phyloP scores from a whole-genome alignment of 2,113 vertebrate genomes.

The Petroica traversi region DNA sequence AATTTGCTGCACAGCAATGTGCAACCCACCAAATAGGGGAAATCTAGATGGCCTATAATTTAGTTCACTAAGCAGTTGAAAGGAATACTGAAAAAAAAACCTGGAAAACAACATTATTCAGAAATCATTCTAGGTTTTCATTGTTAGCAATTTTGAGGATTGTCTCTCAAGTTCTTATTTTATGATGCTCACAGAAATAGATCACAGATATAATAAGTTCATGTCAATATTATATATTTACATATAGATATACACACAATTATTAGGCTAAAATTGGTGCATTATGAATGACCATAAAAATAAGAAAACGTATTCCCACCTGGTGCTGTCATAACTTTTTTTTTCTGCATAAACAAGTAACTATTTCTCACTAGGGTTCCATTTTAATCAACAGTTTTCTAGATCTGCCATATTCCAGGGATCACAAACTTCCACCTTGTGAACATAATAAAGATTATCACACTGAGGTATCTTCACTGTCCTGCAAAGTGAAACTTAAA shows the following conservation, averaged over 20 bases:
- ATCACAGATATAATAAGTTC: not conserved
- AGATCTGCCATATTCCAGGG: not conserved
- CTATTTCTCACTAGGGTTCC: not conserved
- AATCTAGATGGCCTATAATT: not conserved
- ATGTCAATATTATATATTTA: not conserved
- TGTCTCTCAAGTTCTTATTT: not conserved
- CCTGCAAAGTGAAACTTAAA: not conserved
- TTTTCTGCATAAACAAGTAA: not conserved
- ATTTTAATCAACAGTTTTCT: not conserved
- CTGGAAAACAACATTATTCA: not conserved
- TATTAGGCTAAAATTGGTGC: not conserved
- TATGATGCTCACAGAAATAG: not conserved
- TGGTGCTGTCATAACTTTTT: not conserved
- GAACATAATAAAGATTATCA: not conserved
- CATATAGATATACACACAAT: not conserved
- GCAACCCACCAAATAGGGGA: not conserved
- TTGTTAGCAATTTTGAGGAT: not conserved
- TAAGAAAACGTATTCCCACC: not conserved
- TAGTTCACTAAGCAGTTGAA: not conserved
- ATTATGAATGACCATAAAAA: not conserved
- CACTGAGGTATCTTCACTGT: not conserved
- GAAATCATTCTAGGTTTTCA: not conserved
- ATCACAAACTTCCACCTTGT: not conserved
- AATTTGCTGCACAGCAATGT: not conserved
- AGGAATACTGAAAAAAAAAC: not conserved